Conservation (phyloP, 92 coral and sea anemone species). For the Montipora capitata region DNA sequence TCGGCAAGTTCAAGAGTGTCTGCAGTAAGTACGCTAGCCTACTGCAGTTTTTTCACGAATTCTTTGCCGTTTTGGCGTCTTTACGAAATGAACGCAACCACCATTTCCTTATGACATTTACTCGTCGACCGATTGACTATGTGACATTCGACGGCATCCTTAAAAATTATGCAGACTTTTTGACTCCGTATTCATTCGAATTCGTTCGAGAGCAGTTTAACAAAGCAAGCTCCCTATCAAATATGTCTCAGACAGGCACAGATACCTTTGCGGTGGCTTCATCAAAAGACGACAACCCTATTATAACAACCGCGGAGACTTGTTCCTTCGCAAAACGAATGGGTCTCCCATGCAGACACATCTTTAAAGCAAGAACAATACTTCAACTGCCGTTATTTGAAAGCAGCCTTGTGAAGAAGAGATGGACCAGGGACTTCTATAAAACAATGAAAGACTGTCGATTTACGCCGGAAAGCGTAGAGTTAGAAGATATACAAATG, state of each 20-base stretch:
- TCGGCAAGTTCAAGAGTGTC: conserved; percentile 74
- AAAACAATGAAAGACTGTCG: conserved; percentile 29
- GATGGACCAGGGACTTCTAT: conserved; percentile 77
- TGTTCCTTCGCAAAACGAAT: conserved; percentile 64
- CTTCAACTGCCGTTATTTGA: conserved; percentile 34
- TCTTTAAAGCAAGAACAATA: conserved; percentile 51
- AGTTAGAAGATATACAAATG: neutral
- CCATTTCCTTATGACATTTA: conserved; percentile 51
- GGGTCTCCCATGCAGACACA: conserved; percentile 75
- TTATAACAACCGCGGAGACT: conserved; percentile 17
- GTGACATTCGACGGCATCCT: conserved; percentile 42
- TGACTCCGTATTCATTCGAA: conserved; percentile 72
- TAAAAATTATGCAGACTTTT: conserved; percentile 40
- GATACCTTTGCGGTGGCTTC: conserved; percentile 20
- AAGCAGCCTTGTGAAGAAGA: conserved; percentile 42
- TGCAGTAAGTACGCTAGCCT: conserved; percentile 68
- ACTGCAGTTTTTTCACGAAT: conserved; percentile 55
- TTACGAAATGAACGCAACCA: conserved; percentile 68
- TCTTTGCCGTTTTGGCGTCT: conserved; percentile 46
- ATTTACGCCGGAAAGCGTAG: neutral
- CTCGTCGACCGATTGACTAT: conserved; percentile 42
- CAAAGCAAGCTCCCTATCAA: neutral
- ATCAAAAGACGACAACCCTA: conserved; percentile 36
- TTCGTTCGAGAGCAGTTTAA: conserved; percentile 45
- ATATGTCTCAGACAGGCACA: neutral